Percentiles rank a stretch among this genome's conserved stretches.
Evolutionary conservation across 2,888 invertebrate genomes (phyloP).

Genomic region (Odontocerum albicorne): DNA sequence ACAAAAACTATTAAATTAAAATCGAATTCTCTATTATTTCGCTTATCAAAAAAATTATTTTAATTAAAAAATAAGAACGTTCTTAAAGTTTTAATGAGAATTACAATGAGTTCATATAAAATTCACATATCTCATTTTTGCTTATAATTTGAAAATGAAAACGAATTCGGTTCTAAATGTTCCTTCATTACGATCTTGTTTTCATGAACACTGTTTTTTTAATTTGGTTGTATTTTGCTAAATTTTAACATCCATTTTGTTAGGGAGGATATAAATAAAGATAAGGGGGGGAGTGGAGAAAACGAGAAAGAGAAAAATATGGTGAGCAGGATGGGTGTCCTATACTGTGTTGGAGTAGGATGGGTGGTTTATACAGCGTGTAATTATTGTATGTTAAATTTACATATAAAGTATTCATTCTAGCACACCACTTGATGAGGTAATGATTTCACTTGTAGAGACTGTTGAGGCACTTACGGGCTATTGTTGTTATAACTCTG

Average conservation of each 20-base stretch:
- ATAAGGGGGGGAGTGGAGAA: not conserved
- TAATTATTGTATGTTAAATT: slow-evolving; percentile 34
- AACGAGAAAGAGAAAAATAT: not conserved
- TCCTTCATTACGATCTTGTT: too few relatives aligned
- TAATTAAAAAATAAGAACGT: slow-evolving; percentile 26
- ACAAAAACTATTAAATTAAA: too few relatives aligned
- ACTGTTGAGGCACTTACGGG: not conserved
- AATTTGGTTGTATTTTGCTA: not conserved
- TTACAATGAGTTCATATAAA: slow-evolving; percentile 11
- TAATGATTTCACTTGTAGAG: slow-evolving; percentile 9
- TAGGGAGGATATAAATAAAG: not conserved
- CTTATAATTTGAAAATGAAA: not conserved
- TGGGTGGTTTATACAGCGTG: slow-evolving; percentile 9
- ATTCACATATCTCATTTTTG: not conserved
- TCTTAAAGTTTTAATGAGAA: slow-evolving; percentile 31
- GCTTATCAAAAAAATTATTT: slow-evolving; percentile 18
- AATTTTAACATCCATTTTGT: not conserved
- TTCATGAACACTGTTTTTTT: not conserved
- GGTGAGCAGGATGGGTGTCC: not conserved
- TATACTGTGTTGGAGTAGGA: not conserved
- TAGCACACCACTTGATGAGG: slow-evolving; percentile 9
- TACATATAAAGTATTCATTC: slow-evolving; percentile 33
- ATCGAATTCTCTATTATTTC: slow-evolving; percentile 6
- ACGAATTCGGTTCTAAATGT: too few relatives aligned
- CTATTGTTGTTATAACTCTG: not conserved